These are phyloP conservation scores for Spisula subtruncata DNA, from an alignment of 2,888 invertebrate species.

Conservation along the genomic window DNA sequence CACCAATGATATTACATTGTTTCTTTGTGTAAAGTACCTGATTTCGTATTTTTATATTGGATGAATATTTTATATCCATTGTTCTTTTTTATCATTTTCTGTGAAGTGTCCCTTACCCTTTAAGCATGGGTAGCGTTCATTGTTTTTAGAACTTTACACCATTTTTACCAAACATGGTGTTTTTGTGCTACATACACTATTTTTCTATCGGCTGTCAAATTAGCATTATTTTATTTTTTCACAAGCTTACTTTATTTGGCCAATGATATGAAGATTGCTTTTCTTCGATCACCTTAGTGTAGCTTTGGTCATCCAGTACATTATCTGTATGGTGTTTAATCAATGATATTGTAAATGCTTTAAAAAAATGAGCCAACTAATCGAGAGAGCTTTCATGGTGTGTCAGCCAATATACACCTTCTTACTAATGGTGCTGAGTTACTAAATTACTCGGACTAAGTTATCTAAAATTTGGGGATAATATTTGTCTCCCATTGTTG, in stretches of 20 bases:
- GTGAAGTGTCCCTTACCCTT: not conserved
- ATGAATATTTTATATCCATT: not conserved
- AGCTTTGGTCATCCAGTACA: not conserved
- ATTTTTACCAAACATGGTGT: not conserved
- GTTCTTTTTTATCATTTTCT: not conserved
- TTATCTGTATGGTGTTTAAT: too few species aligned
- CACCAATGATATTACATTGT: not conserved
- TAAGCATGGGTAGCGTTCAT: slow-evolving; percentile 6
- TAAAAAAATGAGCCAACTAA: too few species aligned
- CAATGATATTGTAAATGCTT: too few species aligned
- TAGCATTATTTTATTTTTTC: not conserved
- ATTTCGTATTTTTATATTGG: not conserved
- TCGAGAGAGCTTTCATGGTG: too few species aligned
- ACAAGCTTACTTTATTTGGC: not conserved
- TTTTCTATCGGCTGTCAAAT: not conserved
- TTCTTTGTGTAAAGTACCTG: slow-evolving; percentile 10
- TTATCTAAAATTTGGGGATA: too few species aligned
- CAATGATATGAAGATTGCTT: not conserved
- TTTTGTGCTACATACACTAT: not conserved
- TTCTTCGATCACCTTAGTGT: not conserved
- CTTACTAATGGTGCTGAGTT: too few species aligned
- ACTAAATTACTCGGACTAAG: too few species aligned
- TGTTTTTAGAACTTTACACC: not conserved
- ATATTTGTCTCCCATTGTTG: too few species aligned
- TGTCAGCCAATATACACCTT: too few species aligned